Evolutionary conservation across 2,888 invertebrate species (phyloP).

Genomic region (Leucania comma): DNA sequence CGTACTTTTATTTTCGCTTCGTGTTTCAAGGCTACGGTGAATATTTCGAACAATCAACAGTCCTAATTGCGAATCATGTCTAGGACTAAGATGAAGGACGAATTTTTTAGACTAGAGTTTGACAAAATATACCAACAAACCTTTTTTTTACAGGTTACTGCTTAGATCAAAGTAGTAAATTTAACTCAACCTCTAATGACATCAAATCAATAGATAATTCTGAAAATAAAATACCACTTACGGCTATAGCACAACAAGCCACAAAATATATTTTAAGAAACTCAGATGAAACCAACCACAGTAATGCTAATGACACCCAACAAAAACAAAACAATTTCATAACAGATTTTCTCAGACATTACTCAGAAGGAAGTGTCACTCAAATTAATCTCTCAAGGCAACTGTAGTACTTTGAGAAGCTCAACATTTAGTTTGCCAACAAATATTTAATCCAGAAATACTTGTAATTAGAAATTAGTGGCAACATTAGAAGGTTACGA

Average conservation of each 20-base stretch:
- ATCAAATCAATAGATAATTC: neutral
- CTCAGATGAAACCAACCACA: neutral
- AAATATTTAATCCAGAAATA: constrained; percentile 28
- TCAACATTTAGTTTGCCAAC: constrained; percentile 37
- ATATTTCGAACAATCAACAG: no score
- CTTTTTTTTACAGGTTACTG: neutral
- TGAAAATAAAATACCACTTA: neutral
- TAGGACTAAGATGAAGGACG: neutral
- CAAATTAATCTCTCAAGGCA: constrained; percentile 49
- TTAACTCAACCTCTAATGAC: neutral
- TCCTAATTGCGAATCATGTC: no score
- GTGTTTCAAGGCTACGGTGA: no score
- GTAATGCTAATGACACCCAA: constrained; percentile 37
- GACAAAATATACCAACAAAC: no score
- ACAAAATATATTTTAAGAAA: constrained; percentile 6
- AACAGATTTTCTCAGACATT: constrained; percentile 43
- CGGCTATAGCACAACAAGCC: neutral
- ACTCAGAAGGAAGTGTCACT: constrained; percentile 47
- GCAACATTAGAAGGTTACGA: constrained; percentile 4
- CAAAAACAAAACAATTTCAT: constrained; percentile 48
- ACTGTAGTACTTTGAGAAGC: constrained; percentile 20
- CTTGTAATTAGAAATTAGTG: constrained; percentile 25
- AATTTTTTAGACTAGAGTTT: no score
- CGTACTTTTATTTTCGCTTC: no score
- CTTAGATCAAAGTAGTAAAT: neutral